Percentiles rank a stretch among this genome's conserved stretches.
Evolutionary conservation across 2,797 vertebrate species (phyloP).

Genomic region (Sebastes goodei): DNA sequence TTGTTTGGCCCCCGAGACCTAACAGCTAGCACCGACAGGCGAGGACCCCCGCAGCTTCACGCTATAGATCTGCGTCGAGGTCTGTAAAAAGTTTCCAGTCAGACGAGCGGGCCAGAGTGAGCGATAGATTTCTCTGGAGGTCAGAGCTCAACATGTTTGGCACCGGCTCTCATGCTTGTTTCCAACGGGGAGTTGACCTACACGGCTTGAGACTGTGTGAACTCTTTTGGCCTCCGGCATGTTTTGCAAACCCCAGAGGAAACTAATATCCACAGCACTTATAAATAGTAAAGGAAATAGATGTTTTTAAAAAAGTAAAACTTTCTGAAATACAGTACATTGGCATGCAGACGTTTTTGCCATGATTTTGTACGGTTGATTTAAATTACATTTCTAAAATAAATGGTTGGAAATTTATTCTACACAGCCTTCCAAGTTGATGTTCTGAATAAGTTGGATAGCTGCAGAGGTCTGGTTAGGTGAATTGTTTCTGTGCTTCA

Average conservation of each 20-base stretch:
- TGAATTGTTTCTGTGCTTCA: not conserved
- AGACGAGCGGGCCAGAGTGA: not conserved
- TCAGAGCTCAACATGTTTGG: slow-evolving; percentile 57
- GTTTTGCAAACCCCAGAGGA: not conserved
- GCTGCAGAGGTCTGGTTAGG: not conserved
- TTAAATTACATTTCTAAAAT: not conserved
- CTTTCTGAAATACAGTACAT: not conserved
- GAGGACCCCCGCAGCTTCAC: slow-evolving; percentile 13
- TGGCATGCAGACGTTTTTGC: not conserved
- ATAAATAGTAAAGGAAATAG: not conserved
- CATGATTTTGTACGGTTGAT: not conserved
- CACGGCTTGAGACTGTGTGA: slow-evolving; percentile 15
- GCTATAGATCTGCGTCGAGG: slow-evolving; percentile 21
- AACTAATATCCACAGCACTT: slow-evolving; percentile 6
- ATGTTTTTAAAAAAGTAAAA: slow-evolving; percentile 24
- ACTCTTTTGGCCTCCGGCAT: slow-evolving; percentile 14
- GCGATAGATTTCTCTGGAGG: slow-evolving; percentile 35
- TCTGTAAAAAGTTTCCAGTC: slow-evolving; percentile 25
- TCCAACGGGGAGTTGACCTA: slow-evolving; percentile 46
- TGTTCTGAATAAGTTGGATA: not conserved
- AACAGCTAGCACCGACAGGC: not conserved
- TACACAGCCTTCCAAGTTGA: not conserved
- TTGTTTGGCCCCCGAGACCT: slow-evolving; percentile 27
- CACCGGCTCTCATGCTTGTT: slow-evolving; percentile 9
- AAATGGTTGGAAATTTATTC: not conserved